These are phyloP conservation scores for Bombus huntii DNA, from an alignment of 1,140 invertebrate genomes.

Conservation along the genomic window DNA sequence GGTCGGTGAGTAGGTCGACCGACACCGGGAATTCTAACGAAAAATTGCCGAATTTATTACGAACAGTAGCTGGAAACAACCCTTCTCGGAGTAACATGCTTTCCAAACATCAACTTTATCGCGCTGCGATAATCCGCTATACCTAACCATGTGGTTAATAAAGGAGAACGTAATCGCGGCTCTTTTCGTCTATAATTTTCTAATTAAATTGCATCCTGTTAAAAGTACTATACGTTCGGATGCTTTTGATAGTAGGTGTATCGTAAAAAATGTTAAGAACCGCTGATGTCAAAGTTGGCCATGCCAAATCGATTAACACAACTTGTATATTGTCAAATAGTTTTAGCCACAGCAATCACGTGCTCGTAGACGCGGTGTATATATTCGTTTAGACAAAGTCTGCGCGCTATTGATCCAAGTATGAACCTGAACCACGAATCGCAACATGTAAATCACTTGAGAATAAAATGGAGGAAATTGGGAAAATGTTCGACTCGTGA, in stretches of 20 bases:
- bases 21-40: background rate
- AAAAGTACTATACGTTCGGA: background rate
- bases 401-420: background rate
- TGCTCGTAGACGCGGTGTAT: background rate
- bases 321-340: constrained; percentile 33
- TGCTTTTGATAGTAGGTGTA: too few species aligned
- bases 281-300: background rate
- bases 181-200: background rate
- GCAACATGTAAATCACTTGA: background rate
- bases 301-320: constrained; percentile 1
- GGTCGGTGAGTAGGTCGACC: background rate
- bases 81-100: background rate
- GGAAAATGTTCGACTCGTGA: background rate
- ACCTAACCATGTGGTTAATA: background rate
- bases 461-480: background rate
- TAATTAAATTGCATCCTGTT: background rate
- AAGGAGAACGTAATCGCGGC: background rate
- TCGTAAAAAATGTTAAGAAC: background rate
- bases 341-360: constrained; percentile 8
- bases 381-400: background rate
- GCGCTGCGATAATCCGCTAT: too few species aligned
- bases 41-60: background rate
- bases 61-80: background rate
- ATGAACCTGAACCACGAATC: background rate
- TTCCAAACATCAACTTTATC: background rate